These are phyloP conservation scores for Anser brachyrhynchus DNA, from an alignment of 2,113 vertebrate species.

Conservation along the genomic window DNA sequence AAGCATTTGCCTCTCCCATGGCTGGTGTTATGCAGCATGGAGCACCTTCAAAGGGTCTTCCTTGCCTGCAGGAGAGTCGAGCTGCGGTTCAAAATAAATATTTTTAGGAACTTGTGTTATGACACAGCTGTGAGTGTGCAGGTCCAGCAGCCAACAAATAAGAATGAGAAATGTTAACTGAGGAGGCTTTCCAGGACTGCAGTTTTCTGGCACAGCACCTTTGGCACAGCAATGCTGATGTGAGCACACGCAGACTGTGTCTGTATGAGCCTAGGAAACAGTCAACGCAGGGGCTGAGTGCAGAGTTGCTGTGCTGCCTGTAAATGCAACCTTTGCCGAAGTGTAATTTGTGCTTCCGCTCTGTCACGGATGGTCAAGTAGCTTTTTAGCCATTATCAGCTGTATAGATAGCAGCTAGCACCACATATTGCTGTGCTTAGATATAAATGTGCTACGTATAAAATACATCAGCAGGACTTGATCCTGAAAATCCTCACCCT, in stretches of 20 bases:
- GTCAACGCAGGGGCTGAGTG: rapidly evolving
- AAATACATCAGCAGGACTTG: not conserved
- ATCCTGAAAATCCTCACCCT: not conserved
- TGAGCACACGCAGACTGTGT: not conserved
- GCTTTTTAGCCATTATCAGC: not conserved
- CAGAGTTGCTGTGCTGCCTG: not conserved
- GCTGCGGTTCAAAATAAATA: not conserved
- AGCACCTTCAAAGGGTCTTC: not conserved
- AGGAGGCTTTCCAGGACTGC: not conserved
- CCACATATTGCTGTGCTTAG: not conserved
- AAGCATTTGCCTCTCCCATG: not conserved
- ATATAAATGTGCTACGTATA: not conserved
- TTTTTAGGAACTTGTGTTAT: not conserved
- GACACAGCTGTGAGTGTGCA: not conserved
- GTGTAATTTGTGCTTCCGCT: not conserved
- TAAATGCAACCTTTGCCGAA: not conserved
- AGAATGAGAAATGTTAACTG: not conserved
- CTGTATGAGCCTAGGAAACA: not conserved
- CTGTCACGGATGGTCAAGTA: not conserved
- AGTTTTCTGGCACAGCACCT: not conserved
- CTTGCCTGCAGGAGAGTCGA: not conserved
- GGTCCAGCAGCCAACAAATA: not conserved
- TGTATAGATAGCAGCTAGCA: not conserved
- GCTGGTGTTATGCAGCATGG: not conserved
- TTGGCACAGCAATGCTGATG: not conserved